Evolutionary conservation across 2,888 invertebrate genomes (phyloP).

Genomic region (Diarsia mendica): DNA sequence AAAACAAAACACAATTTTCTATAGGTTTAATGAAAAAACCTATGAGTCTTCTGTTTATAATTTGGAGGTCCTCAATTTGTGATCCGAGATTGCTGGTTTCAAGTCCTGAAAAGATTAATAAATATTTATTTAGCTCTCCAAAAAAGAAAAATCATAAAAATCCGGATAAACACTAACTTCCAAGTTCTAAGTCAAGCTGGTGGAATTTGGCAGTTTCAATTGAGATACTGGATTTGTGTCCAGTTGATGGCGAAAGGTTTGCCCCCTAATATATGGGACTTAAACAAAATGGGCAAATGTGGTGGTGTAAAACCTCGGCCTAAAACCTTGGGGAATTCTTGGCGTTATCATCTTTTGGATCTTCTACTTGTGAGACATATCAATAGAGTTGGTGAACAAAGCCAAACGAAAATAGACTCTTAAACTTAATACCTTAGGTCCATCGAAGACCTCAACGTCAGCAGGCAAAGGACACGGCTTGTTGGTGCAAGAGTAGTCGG

Average conservation of each 20-base stretch:
- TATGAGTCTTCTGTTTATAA: constrained; percentile 30
- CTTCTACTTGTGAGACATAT: no score
- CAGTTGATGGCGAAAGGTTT: not conserved
- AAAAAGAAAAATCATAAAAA: not conserved
- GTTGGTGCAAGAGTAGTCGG: constrained; percentile 85
- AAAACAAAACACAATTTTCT: not conserved
- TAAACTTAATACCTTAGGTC: constrained; percentile 74
- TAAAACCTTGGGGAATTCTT: not conserved
- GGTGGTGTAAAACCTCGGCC: not conserved
- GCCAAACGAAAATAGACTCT: not conserved
- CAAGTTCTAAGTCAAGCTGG: no score
- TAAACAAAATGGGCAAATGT: not conserved
- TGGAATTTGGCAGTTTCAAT: not conserved
- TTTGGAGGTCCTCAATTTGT: constrained; percentile 29
- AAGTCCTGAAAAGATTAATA: constrained; percentile 82
- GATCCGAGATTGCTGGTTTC: constrained; percentile 75
- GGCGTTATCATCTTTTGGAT: not conserved
- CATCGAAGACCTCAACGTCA: constrained; percentile 85
- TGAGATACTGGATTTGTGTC: not conserved
- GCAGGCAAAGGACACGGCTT: constrained; percentile 84
- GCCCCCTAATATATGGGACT: not conserved
- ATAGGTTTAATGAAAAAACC: not conserved
- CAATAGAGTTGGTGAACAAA: not conserved
- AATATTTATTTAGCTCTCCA: not conserved
- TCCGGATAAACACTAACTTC: not conserved